Conservation (phyloP, 1,140 invertebrate species). For the Meloidogyne chitwoodi region DNA sequence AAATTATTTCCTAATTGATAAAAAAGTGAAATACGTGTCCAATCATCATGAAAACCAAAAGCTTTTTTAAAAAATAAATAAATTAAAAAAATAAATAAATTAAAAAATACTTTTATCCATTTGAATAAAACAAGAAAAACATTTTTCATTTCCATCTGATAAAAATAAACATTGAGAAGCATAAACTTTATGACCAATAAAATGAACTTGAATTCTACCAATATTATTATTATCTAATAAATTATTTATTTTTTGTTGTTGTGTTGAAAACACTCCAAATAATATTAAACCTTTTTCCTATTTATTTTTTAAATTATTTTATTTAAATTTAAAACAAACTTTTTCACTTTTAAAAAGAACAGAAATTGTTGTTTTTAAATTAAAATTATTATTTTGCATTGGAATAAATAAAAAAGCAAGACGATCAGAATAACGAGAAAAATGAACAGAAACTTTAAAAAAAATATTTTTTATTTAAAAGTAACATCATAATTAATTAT, state of each 20-base stretch:
- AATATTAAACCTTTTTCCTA: slow-evolving; percentile 15
- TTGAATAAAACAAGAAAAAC: slow-evolving; percentile 10
- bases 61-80: neutral
- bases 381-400: slow-evolving; percentile 6
- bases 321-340: neutral
- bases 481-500: too few species aligned
- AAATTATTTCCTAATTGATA: slow-evolving; percentile 14
- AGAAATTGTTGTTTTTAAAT: slow-evolving; percentile 8
- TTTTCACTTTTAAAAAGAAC: slow-evolving; percentile 11
- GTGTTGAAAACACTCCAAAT: slow-evolving; percentile 17
- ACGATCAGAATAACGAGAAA: slow-evolving; percentile 12
- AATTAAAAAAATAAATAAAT: too few species aligned
- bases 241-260: neutral
- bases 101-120: neutral
- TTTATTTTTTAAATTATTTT: neutral
- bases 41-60: neutral
- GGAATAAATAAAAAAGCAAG: slow-evolving; percentile 18
- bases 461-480: too few species aligned
- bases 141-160: slow-evolving; percentile 13
- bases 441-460: neutral
- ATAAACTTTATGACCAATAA: slow-evolving; percentile 13
- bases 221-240: neutral
- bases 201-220: slow-evolving; percentile 22
- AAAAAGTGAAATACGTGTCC: slow-evolving; percentile 17
- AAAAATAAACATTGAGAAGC: neutral